phyloP scores from a whole-genome alignment of 35 echinoderm and acorn worm genomes.

The Lytechinus pictus region DNA sequence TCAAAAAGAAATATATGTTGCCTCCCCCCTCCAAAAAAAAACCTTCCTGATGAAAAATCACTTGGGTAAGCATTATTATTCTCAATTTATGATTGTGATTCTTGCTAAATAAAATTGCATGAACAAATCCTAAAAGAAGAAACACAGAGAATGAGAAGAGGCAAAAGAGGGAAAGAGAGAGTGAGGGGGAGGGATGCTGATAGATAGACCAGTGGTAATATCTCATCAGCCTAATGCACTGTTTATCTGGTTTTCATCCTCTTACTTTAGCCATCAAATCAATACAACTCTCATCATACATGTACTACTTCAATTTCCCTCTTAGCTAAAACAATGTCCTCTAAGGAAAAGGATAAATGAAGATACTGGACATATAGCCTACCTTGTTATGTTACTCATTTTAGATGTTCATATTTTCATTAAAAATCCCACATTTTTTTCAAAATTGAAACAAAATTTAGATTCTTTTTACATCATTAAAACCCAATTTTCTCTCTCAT shows the following conservation, averaged over 20 bases:
- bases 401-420: too few species aligned
- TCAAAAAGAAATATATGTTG: too few species aligned
- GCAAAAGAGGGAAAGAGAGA: neutral
- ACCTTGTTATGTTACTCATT: too few species aligned
- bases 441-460: too few species aligned
- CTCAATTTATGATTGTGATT: too few species aligned
- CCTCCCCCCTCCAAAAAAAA: too few species aligned
- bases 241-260: neutral
- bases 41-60: too few species aligned
- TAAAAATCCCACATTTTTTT: too few species aligned
- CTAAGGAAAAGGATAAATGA: neutral
- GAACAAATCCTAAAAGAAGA: neutral
- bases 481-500: too few species aligned
- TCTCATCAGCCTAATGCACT: constrained; percentile 10
- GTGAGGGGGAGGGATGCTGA: neutral
- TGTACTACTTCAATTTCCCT: neutral
- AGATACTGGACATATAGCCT: neutral
- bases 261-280: neutral
- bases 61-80: too few species aligned
- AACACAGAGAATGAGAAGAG: neutral
- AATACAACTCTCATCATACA: neutral
- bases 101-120: too few species aligned
- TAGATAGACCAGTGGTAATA: neutral
- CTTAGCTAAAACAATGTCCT: neutral
- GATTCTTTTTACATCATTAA: too few species aligned